Percentiles rank a stretch among this genome's conserved stretches.
Conservation (phyloP, 2,797 vertebrate species). For the Emys orbicularis region DNA sequence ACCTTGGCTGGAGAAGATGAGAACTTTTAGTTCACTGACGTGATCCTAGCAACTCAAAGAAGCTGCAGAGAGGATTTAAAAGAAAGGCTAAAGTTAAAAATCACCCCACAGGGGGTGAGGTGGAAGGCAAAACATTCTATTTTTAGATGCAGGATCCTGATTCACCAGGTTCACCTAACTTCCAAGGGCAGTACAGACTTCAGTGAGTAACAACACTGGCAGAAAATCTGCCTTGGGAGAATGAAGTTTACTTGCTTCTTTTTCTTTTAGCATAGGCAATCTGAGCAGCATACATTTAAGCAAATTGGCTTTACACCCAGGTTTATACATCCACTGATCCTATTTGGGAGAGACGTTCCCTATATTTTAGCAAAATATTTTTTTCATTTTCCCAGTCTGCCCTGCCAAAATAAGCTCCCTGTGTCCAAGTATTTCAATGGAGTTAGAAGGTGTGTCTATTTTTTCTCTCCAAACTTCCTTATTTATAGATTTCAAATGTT, state of each 20-base stretch:
- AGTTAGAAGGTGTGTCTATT: constrained; percentile 59
- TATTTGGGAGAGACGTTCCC: not conserved
- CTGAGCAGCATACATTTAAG: constrained; percentile 32
- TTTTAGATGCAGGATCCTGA: constrained; percentile 44
- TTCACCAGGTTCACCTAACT: constrained; percentile 56
- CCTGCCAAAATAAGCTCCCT: constrained; percentile 52
- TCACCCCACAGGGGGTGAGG: constrained; percentile 1
- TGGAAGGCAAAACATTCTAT: constrained; percentile 39
- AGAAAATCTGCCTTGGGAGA: constrained; percentile 28
- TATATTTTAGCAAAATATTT: not conserved
- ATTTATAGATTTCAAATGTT: constrained; percentile 66
- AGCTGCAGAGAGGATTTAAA: not conserved
- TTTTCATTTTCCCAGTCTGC: not conserved
- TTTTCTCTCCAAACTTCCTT: constrained; percentile 36
- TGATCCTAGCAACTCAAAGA: not conserved
- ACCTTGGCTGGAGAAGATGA: not conserved
- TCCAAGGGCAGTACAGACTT: constrained; percentile 50
- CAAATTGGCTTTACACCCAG: constrained; percentile 44
- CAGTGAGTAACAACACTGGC: constrained; percentile 29
- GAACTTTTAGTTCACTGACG: not conserved
- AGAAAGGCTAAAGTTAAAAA: constrained; percentile 40
- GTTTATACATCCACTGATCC: constrained; percentile 26
- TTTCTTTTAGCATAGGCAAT: constrained; percentile 38
- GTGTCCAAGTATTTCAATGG: constrained; percentile 51
- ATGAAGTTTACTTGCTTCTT: constrained; percentile 52